phyloP scores from a whole-genome alignment of 1,140 invertebrate genomes.

The Trachelipus rathkii region DNA sequence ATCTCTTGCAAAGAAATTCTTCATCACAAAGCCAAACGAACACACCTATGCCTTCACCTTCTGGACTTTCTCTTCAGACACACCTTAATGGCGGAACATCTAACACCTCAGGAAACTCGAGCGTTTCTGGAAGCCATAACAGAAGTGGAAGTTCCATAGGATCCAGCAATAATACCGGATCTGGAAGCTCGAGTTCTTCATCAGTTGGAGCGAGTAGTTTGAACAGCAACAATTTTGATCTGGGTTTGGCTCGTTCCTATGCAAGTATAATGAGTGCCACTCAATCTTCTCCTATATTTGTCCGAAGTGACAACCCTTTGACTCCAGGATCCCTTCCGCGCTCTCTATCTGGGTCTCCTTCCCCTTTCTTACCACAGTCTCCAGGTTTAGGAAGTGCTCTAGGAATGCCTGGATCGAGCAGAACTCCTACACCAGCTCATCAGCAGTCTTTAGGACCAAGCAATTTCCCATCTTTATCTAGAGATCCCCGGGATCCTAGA shows the following conservation, averaged over 20 bases:
- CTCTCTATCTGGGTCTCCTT: slow-evolving; percentile 40
- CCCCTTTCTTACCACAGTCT: slow-evolving; percentile 42
- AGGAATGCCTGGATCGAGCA: slow-evolving; percentile 39
- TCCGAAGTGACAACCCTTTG: slow-evolving; percentile 37
- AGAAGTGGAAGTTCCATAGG: neutral
- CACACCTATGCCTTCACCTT: slow-evolving; percentile 1
- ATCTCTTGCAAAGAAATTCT: slow-evolving; percentile 36
- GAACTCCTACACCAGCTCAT: slow-evolving; percentile 45
- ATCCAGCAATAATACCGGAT: neutral
- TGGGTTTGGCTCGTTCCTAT: slow-evolving; percentile 41
- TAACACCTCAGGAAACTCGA: slow-evolving; percentile 25
- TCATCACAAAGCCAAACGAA: slow-evolving; percentile 37
- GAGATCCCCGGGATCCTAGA: slow-evolving; percentile 37
- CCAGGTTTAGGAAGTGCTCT: slow-evolving; percentile 41
- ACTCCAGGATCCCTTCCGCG: slow-evolving; percentile 41
- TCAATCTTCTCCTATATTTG: slow-evolving; percentile 44
- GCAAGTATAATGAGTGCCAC: slow-evolving; percentile 38
- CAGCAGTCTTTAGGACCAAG: slow-evolving; percentile 42
- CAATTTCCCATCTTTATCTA: slow-evolving; percentile 37
- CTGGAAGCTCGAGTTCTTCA: slow-evolving; percentile 23
- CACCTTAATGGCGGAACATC: slow-evolving; percentile 26
- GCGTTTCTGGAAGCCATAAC: neutral
- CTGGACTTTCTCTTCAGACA: neutral
- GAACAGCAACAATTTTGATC: slow-evolving; percentile 39
- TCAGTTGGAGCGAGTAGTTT: slow-evolving; percentile 27